Percentiles rank a stretch among this genome's conserved stretches.
These are phyloP conservation scores for Pipistrellus kuhlii DNA, from an alignment of 2,797 vertebrate species.

Conservation along the genomic window DNA sequence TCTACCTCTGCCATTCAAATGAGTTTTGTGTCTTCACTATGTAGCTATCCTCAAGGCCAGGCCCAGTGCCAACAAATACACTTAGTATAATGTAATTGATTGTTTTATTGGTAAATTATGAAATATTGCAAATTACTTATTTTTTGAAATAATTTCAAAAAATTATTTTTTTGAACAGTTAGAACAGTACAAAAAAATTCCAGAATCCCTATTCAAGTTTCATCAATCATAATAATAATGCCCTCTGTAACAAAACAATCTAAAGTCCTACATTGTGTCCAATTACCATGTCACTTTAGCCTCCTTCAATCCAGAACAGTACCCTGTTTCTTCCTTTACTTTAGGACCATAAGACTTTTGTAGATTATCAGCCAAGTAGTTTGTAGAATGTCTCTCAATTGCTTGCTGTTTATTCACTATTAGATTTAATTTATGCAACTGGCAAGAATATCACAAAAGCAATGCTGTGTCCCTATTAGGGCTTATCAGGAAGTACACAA, in stretches of 20 bases:
- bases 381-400: background rate
- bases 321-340: background rate
- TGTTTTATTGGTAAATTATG: background rate
- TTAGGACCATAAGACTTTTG: background rate
- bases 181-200: background rate
- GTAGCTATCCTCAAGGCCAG: background rate
- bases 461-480: background rate
- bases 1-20: background rate
- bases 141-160: constrained; percentile 39
- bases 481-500: background rate
- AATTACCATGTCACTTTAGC: background rate
- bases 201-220: background rate
- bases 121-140: background rate
- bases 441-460: constrained; percentile 3
- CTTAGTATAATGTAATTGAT: background rate
- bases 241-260: background rate
- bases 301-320: background rate
- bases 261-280: background rate
- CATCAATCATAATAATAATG: background rate
- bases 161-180: too few relatives aligned
- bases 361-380: background rate
- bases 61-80: background rate
- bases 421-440: background rate
- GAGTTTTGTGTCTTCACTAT: background rate
- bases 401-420: background rate